Base-by-base conservation (phyloP, 2,113 vertebrate genomes). In the Gymnobelideus leadbeateri region DNA sequence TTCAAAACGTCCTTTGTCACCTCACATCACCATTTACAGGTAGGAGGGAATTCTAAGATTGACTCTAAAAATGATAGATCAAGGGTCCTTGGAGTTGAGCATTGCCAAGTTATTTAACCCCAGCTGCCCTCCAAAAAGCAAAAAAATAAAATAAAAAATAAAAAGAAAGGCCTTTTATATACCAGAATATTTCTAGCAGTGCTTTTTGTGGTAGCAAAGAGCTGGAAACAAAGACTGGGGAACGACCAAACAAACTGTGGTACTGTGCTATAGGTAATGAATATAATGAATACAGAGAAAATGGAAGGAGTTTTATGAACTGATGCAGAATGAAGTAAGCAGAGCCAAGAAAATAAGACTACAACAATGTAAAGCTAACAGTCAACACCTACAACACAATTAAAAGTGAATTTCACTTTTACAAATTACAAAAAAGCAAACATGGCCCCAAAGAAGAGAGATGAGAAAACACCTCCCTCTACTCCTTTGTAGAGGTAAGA, bases 21-120 rank as follows among this genome's bases (percentile, higher is more conserved):
- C 99, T 0, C 99, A 99, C 31, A 0, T 99, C 96, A 98, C 98
- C 92, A 98, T 99, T 96, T 99, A 99, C 97, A 96, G 98, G 99
- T 99, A 98, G 89, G 99, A 31, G 37, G 89, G 98, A 31, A 37
- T 68, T 77, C 89, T 92, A 46, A 90, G 51, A 19, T 57, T 54
- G 43, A 51, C 3, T 43, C 28, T 46, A 12, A 92, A 51, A 12
- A 43, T 89, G 24, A 51, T 37, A 23, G 51, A 49, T 24, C 10
- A 50, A 77, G 9, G 54, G 57, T 89, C 89, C 28, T 92, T 23
- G 14, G 84, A 51, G 2, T n/a, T 91, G 93, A 28, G n/a, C 24
- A 14, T 8, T 31, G 91, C 43, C 2, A n/a, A n/a, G n/a, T n/a
- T n/a, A n/a, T n/a, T n/a, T n/a, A n/a, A n/a, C n/a, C n/a, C n/a